phyloP scores from a whole-genome alignment of 2,888 invertebrate species.

The Magallana nippona region DNA sequence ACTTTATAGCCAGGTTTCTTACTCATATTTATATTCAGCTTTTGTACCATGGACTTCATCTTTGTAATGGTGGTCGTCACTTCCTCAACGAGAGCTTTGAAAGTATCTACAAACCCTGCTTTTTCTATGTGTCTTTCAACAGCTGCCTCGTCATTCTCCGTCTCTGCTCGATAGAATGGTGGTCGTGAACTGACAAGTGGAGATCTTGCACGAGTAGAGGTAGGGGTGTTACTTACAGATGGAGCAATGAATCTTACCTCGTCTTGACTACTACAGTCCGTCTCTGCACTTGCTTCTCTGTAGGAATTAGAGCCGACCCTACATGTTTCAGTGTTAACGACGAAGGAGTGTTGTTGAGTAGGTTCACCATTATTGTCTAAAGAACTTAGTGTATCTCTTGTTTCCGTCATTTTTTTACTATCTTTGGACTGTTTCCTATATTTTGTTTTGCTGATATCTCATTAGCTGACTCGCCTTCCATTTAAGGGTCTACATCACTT shows the following conservation, averaged over 20 bases:
- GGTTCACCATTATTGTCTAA: neutral
- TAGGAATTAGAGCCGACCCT: neutral
- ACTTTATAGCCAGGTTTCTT: neutral
- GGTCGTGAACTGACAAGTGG: neutral
- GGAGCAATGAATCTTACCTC: neutral
- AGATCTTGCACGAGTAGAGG: neutral
- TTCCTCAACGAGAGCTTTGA: slow-evolving; percentile 7
- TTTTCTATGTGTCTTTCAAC: neutral
- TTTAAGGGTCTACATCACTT: no score
- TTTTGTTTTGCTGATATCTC: no score
- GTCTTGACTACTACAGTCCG: neutral
- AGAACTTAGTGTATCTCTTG: no score
- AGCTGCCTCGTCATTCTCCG: neutral
- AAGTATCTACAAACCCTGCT: neutral
- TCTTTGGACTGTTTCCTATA: no score
- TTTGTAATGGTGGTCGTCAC: slow-evolving; percentile 13
- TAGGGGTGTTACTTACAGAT: neutral
- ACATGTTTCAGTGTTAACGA: no score
- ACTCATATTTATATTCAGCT: neutral
- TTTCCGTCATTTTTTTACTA: neutral
- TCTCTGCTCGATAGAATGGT: neutral
- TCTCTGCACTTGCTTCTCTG: neutral
- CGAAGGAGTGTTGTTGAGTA: no score
- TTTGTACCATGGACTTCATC: slow-evolving; percentile 18
- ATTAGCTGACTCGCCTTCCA: no score